Base-by-base conservation (phyloP, 2,797 vertebrate species). In the Pogoniulus pusillus region DNA sequence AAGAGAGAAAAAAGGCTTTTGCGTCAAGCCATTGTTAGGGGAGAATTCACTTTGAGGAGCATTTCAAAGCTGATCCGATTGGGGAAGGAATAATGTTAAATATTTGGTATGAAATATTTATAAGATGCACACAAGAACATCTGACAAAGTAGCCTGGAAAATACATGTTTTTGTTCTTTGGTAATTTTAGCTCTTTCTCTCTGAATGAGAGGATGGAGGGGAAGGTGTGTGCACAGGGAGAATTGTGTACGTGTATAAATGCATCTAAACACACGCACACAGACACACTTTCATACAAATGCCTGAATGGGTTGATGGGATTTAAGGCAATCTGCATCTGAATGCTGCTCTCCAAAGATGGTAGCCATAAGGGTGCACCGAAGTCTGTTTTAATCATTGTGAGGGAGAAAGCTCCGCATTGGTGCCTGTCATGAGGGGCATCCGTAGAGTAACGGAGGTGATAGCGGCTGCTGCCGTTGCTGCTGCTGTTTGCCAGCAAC, bases 261-360 rank as follows among this genome's bases (percentile, higher is more conserved):
- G 37, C 73, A 93, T 70, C 89, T 75, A 53, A 90, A 94, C 87
- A 53, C 10, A 19, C 78, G 39, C 91, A 45, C 92, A 82, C 64
- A 49, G 63, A 85, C 85, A 75, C 95, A 92, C 93, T 85, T 96
- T 90, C 24, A 10, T 82, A 60, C 58, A 27, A 86, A 97, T 32
- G 97, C 96, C 95, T 97, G 96, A 96, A 95, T 76, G 93, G 91
- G 85, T 96, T 98, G 98, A 98, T 96, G 95, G 98, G 98, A 98
- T 98, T 98, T 98, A 98, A 94, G 91, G 82, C 97, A 96, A 99
- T 99, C 98, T 99, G 98, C 98, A 98, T 99, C 97, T 98, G 98
- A 99, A 99, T 98, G 87, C 96, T 82, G 91, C 94, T 96, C 95
- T 95, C 96, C 96, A 96, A 98, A 97, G 96, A 96, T 70, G 83